Base-by-base conservation (phyloP, 2,888 invertebrate genomes). In the Digitonthophagus gazella region DNA sequence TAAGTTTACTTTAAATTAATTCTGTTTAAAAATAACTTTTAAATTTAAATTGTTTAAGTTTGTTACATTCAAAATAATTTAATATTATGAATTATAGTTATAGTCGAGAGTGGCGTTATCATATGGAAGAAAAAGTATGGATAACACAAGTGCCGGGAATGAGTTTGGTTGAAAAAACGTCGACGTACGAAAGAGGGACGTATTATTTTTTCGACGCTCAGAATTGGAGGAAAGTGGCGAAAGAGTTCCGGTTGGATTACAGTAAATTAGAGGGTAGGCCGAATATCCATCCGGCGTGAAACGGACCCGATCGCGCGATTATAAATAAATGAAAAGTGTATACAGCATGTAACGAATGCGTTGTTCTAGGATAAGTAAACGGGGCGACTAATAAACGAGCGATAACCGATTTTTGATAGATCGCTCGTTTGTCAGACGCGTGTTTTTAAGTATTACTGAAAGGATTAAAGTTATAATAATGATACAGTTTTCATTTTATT, bases 161-260 rank as follows among this genome's bases (percentile, higher is more conserved):
- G 88, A 92, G 93, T 76, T 92, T 96, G 81, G 90, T 94, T 78
- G 96, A 98, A 84, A 98, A 98, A 85, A 97, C 96, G 75, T 90
- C 91, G 78, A 94, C 95, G 76, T 98, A 96, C 85, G 98, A 99
- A 87, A 90, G 97, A 81, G 98, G 98, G 86, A 98, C 97, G 79
- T 99, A 99, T 87, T 98, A 96, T 87, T 97, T 97, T 86, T 99
- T 99, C 84, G 99, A 99, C 86, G 96, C 96, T 81, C 94, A 96
- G 85, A 97, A 94, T 85, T 99, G 99, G 98, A 90, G 98, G 83
- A 98, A 98, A 89, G 96, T 97, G 82, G 92, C 97, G 81, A 98
- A 98, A 86, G 98, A 98, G 86, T 97, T 99, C 88, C 93, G 96
- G 86, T 88, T 99, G 85, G 98, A 99, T 86, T 98, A 98, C 88